These are phyloP conservation scores for Orthonychiurus folsomi DNA, from an alignment of 2,888 invertebrate genomes.

Conservation along the genomic window DNA sequence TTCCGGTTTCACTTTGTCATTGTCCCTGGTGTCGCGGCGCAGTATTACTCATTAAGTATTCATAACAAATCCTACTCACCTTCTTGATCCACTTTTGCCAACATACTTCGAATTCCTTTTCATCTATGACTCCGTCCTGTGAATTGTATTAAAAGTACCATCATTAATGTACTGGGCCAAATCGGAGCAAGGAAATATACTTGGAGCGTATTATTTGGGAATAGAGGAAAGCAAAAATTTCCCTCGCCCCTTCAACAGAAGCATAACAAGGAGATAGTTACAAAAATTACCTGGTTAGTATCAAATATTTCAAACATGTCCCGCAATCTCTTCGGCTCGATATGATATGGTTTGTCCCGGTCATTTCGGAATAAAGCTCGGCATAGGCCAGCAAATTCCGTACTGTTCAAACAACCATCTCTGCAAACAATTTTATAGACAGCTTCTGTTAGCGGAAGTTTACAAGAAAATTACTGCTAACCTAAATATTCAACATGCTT, in stretches of 20 bases:
- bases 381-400: slow-evolving; percentile 72
- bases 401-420: slow-evolving; percentile 65
- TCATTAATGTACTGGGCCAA: no score
- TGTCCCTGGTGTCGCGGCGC: no score
- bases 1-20: no score
- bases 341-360: slow-evolving; percentile 69
- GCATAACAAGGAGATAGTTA: background rate
- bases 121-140: slow-evolving; percentile 51
- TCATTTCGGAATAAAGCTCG: slow-evolving; percentile 78
- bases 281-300: slow-evolving; percentile 53
- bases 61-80: slow-evolving; percentile 50
- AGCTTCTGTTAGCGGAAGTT: background rate
- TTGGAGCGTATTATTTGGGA: no score
- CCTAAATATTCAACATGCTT: background rate
- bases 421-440: slow-evolving; percentile 46
- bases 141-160: slow-evolving; percentile 13
- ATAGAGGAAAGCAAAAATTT: slow-evolving; percentile 12
- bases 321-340: slow-evolving; percentile 59
- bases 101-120: slow-evolving; percentile 72
- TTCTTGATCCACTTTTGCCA: slow-evolving; percentile 89
- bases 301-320: slow-evolving; percentile 77
- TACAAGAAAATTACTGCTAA: background rate
- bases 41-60: no score
- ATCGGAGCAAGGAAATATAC: no score
- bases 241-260: background rate